phyloP scores from a whole-genome alignment of 2,113 vertebrate species.

The Tychaedon coryphoeus region DNA sequence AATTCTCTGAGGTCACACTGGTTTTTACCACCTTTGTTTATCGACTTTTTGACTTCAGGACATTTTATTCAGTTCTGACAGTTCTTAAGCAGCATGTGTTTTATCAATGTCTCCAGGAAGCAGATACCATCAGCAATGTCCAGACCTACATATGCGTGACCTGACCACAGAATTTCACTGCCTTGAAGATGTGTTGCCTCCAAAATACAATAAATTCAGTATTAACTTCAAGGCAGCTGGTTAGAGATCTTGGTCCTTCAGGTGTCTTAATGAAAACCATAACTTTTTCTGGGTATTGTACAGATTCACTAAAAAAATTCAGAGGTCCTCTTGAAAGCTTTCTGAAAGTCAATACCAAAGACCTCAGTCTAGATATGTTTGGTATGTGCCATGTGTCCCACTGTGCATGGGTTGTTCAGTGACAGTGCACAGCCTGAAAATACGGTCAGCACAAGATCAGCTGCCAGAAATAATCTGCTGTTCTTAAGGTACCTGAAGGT shows the following conservation, averaged over 20 bases:
- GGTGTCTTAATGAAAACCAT: not conserved
- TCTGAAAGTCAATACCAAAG: not conserved
- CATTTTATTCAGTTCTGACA: not conserved
- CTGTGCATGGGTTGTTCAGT: not conserved
- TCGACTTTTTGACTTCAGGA: not conserved
- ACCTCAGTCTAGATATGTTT: not conserved
- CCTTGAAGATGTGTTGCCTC: not conserved
- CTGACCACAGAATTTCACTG: not conserved
- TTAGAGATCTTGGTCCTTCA: not conserved
- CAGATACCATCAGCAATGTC: not conserved
- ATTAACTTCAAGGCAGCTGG: not conserved
- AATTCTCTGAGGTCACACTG: not conserved
- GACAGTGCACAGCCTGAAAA: not conserved
- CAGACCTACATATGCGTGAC: not conserved
- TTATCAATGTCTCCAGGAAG: not conserved
- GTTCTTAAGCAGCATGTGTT: not conserved
- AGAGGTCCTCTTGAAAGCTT: not conserved
- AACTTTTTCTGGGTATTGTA: not conserved
- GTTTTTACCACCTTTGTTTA: not conserved
- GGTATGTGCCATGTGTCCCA: not conserved
- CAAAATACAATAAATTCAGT: not conserved
- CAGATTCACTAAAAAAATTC: not conserved
- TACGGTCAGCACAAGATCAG: not conserved
- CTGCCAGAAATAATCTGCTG: not conserved
- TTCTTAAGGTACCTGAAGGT: not conserved